Evolutionary conservation across 2,113 vertebrate species (phyloP).

Genomic region (Bubo scandiacus): DNA sequence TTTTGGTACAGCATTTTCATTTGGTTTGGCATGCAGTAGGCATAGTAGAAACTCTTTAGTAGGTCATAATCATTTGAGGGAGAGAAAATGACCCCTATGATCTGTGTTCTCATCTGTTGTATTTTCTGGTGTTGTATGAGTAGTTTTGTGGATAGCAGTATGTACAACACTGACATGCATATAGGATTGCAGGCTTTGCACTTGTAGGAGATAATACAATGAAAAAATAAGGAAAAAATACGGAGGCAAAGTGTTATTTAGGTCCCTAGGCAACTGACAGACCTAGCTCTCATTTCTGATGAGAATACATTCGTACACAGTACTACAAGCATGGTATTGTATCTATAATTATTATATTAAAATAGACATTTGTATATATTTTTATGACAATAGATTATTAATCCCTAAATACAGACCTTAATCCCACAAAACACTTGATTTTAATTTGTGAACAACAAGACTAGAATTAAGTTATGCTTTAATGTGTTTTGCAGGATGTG

Average conservation of each 20-base stretch:
- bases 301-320: background rate
- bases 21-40: background rate
- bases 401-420: background rate
- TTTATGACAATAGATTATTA: background rate
- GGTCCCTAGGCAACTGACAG: background rate
- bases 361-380: background rate
- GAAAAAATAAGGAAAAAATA: background rate
- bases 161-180: background rate
- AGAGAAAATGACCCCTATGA: background rate
- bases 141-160: background rate
- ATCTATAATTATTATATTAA: background rate
- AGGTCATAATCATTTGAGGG: background rate
- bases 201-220: background rate
- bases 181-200: background rate
- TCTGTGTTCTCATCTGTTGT: background rate
- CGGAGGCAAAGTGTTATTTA: background rate
- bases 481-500: background rate
- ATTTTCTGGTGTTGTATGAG: background rate
- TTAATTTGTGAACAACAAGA: background rate
- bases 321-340: background rate
- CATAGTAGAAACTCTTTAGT: background rate
- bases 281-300: background rate
- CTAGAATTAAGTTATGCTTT: background rate
- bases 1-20: background rate
- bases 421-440: background rate